A percentile compares a stretch with the other conserved stretches of the same genome.
These are phyloP conservation scores for Helicolenus hilgendorfi DNA, from an alignment of 2,797 vertebrate species.

Conservation along the genomic window DNA sequence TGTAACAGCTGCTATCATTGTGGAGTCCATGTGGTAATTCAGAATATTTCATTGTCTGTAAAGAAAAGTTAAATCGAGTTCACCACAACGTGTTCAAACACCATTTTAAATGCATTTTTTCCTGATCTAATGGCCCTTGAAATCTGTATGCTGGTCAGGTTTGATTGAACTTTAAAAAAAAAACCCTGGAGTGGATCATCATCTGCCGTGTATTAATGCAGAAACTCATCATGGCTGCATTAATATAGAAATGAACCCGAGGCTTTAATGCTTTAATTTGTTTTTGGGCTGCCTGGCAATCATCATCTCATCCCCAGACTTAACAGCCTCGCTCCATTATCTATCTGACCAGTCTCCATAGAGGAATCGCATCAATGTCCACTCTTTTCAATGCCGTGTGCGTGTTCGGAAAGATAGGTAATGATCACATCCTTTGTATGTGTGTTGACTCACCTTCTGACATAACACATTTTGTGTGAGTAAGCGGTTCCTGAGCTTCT, in stretches of 20 bases:
- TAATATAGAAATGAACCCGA: constrained; percentile 43
- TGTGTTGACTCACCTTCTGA: neutral
- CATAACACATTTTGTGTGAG: neutral
- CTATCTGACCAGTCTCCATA: constrained; percentile 46
- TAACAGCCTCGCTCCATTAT: constrained; percentile 47
- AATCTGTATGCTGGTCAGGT: constrained; percentile 39
- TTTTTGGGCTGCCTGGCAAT: constrained; percentile 55
- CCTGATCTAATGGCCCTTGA: neutral
- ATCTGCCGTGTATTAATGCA: constrained; percentile 30
- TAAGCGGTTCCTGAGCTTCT: neutral
- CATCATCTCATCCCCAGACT: constrained; percentile 47
- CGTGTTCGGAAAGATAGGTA: neutral
- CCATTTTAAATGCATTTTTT: neutral
- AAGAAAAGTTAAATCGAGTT: neutral
- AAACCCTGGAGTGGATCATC: constrained; percentile 42
- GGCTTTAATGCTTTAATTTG: constrained; percentile 70
- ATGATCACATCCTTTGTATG: neutral
- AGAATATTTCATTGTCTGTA: neutral
- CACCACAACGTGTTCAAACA: neutral
- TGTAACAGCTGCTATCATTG: neutral
- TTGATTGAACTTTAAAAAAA: constrained; percentile 30
- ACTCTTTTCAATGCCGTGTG: neutral
- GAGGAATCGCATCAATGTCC: constrained; percentile 15
- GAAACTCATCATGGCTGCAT: constrained; percentile 53
- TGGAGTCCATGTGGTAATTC: neutral